These are phyloP conservation scores for Xiphophorus hellerii DNA, from an alignment of 2,113 vertebrate genomes.

Conservation along the genomic window DNA sequence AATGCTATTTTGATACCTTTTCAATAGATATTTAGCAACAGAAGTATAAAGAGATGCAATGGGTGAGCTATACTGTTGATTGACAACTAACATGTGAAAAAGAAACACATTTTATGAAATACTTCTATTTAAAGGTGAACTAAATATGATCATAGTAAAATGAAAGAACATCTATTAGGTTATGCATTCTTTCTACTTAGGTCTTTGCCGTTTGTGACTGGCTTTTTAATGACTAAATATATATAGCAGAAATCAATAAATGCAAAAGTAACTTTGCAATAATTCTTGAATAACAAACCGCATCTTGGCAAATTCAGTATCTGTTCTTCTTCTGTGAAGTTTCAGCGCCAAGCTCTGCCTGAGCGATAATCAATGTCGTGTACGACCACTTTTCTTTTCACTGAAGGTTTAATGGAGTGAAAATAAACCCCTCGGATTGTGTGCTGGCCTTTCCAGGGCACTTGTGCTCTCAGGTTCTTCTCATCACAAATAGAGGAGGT, in stretches of 20 bases:
- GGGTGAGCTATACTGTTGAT: too few species aligned
- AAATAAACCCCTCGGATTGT: constrained; percentile 57
- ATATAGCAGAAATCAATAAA: neutral
- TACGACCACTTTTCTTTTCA: constrained; percentile 63
- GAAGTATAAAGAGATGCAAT: too few species aligned
- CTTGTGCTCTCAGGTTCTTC: constrained; percentile 44
- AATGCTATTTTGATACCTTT: too few species aligned
- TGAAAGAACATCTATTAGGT: neutral
- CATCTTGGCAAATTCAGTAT: constrained; percentile 19
- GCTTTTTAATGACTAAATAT: neutral
- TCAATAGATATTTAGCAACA: too few species aligned
- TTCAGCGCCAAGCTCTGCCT: constrained; percentile 54
- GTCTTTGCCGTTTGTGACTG: neutral
- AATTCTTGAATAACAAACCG: constrained; percentile 27
- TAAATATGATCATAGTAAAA: neutral
- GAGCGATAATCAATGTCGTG: constrained; percentile 65
- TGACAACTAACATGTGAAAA: too few species aligned
- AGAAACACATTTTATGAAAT: too few species aligned
- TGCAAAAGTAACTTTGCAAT: neutral
- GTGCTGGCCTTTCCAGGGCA: constrained; percentile 45
- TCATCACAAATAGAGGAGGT: constrained; percentile 33
- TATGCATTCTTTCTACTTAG: neutral
- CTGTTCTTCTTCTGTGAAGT: constrained; percentile 43
- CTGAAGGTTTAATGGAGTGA: constrained; percentile 69
- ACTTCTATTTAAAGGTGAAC: too few species aligned